Conservation (phyloP, 30 jellyfish, hydroid and myxozoan genomes). For the Cassiopea xamachana region DNA sequence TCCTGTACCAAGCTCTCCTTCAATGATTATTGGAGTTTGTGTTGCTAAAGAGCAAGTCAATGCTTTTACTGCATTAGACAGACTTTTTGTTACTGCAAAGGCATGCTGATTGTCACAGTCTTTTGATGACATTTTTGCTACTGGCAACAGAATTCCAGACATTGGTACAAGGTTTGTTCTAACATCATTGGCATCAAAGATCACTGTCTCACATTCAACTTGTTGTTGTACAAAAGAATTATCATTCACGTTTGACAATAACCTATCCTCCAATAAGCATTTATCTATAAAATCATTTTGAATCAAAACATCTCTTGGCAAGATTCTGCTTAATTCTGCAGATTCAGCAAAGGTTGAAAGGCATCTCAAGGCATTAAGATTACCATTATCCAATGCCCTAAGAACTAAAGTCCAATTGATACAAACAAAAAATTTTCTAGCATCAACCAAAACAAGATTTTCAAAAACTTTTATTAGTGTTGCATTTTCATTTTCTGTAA, state of each 20-base stretch:
- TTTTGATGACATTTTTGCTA: background rate
- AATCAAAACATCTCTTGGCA: conserved; percentile 5
- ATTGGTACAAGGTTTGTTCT: conserved; percentile 39
- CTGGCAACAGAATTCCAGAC: conserved; percentile 26
- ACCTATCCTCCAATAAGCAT: background rate
- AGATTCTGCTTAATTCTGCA: conserved; percentile 9
- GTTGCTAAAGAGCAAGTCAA: conserved; percentile 25
- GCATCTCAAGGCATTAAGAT: conserved; percentile 20
- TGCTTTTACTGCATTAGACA: conserved; percentile 2
- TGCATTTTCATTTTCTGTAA: conserved; percentile 4
- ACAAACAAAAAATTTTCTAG: background rate
- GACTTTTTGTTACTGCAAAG: conserved; percentile 32
- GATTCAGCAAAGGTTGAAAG: conserved; percentile 2
- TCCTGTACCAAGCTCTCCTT: conserved; percentile 93
- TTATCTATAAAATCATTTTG: background rate
- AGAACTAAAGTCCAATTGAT: conserved; percentile 21
- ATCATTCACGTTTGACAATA: background rate
- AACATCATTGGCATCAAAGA: conserved; percentile 13
- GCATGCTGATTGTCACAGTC: background rate
- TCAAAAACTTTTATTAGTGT: background rate
- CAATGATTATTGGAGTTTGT: conserved; percentile 68
- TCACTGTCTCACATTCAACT: background rate
- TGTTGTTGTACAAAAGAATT: background rate
- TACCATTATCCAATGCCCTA: background rate
- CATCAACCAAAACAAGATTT: conserved; percentile 5